Conservation (phyloP, 2,797 vertebrate species). For the Rousettus madagascariensis region DNA sequence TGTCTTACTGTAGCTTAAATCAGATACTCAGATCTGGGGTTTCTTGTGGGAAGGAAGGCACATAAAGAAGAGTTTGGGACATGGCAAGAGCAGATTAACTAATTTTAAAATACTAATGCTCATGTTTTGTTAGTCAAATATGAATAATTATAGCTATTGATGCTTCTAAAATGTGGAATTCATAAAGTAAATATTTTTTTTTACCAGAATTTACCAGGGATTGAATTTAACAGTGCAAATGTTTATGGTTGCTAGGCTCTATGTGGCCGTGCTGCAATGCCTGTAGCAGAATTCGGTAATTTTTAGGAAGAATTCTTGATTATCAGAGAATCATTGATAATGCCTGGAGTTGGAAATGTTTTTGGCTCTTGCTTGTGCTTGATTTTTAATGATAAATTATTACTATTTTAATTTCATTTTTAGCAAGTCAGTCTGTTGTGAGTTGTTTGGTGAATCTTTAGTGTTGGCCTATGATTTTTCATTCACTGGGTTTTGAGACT, state of each 20-base stretch:
- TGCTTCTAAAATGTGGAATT: neutral
- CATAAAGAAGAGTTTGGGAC: neutral
- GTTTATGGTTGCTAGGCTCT: neutral
- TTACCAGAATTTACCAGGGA: neutral
- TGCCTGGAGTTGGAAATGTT: neutral
- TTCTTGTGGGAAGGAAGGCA: neutral
- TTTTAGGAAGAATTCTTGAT: neutral
- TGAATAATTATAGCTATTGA: neutral
- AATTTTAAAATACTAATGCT: neutral
- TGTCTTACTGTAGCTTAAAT: neutral
- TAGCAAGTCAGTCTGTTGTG: neutral
- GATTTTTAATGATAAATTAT: neutral
- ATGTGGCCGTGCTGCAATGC: neutral
- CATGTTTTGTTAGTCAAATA: neutral
- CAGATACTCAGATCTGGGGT: neutral
- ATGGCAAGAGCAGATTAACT: neutral
- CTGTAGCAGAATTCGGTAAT: neutral
- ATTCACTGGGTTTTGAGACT: neutral
- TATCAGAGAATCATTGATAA: neutral
- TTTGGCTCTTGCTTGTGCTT: neutral
- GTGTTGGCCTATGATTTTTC: neutral
- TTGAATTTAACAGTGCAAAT: neutral
- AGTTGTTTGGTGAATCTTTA: neutral
- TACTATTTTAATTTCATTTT: conserved; percentile 29
- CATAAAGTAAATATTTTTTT: neutral